Evolutionary conservation across 2,113 vertebrate species (phyloP).

Genomic region (Balaenoptera acutorostrata): DNA sequence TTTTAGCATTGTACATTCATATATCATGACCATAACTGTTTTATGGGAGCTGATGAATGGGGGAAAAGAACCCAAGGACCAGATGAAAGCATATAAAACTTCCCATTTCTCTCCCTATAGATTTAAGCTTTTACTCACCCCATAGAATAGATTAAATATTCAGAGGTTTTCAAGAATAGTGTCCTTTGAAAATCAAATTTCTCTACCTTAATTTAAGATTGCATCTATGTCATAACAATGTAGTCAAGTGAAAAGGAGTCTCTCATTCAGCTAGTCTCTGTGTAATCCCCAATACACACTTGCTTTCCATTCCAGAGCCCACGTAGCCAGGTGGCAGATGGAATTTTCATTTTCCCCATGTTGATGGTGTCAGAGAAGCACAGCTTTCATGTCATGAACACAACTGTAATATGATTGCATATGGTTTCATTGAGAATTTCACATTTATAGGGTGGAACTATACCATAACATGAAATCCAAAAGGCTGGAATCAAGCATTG

Average conservation of each 20-base stretch:
- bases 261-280: not conserved
- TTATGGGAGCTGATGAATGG: not conserved
- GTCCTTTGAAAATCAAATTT: not conserved
- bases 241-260: not conserved
- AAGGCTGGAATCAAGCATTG: not conserved
- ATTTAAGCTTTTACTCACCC: not conserved
- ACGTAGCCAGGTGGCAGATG: not conserved
- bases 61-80: not conserved
- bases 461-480: not conserved
- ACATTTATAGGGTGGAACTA: not conserved
- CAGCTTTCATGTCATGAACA: not conserved
- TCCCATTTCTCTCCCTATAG: not conserved
- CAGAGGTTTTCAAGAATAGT: not conserved
- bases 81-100: not conserved
- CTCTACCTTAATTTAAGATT: not conserved
- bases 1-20: not conserved
- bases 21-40: not conserved
- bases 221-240: not conserved
- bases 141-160: not conserved
- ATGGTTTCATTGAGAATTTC: not conserved
- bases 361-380: not conserved
- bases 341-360: not conserved
- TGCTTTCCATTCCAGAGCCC: not conserved
- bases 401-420: not conserved
- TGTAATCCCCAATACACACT: not conserved